Conservation (phyloP, 2,888 invertebrate genomes). For the Coleophora flavipennella region DNA sequence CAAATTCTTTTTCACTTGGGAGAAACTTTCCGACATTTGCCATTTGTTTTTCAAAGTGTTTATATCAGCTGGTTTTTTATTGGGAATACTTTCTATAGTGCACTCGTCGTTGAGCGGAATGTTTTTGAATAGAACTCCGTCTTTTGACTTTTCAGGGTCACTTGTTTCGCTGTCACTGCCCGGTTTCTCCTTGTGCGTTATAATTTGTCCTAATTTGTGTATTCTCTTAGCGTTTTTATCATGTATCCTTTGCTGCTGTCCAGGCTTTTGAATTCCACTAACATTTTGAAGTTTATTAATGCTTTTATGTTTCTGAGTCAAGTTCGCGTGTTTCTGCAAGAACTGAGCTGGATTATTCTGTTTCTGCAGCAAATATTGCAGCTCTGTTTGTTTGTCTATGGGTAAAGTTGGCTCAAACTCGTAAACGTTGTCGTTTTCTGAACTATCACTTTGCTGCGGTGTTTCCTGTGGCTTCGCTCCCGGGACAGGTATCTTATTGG, state of each 20-base stretch:
- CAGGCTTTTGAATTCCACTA: constrained; percentile 46
- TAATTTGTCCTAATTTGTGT: constrained; percentile 57
- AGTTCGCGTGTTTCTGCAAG: constrained; percentile 40
- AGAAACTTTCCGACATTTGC: constrained; percentile 66
- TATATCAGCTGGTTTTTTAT: constrained; percentile 59
- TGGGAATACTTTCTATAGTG: constrained; percentile 71
- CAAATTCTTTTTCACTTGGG: constrained; percentile 63
- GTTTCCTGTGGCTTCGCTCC: constrained; percentile 37
- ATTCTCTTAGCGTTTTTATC: constrained; percentile 61
- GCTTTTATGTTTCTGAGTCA: constrained; percentile 52
- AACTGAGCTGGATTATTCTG: constrained; percentile 67
- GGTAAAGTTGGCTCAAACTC: constrained; percentile 47
- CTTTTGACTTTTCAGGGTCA: constrained; percentile 38
- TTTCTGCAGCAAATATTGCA: constrained; percentile 60
- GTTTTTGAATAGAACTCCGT: constrained; percentile 41
- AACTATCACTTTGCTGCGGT: constrained; percentile 37
- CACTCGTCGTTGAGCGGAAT: constrained; percentile 73
- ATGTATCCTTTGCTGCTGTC: constrained; percentile 46
- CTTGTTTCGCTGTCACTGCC: constrained; percentile 31
- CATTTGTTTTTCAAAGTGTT: constrained; percentile 65
- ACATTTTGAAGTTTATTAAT: constrained; percentile 48
- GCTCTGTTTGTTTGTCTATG: constrained; percentile 61
- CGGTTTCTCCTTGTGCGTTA: constrained; percentile 42
- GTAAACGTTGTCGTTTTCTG: constrained; percentile 35
- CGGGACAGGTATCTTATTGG: constrained; percentile 61